Evolutionary conservation across 64 coral and sea anemone species (phyloP).

Genomic region (Anthopleura sola): DNA sequence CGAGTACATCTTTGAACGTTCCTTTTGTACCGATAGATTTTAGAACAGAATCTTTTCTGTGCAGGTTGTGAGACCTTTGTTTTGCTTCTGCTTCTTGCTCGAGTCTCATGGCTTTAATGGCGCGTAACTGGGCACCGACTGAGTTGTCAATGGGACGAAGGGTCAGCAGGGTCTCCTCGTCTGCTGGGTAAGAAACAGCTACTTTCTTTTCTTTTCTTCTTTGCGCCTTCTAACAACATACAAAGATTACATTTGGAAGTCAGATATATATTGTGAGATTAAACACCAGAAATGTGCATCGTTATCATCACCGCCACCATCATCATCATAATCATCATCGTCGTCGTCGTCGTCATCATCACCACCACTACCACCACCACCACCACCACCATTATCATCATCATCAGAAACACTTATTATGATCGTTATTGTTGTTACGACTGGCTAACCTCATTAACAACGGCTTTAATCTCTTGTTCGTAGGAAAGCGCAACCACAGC

Average conservation of each 20-base stretch:
- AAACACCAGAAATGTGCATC: no score
- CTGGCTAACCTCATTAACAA: slow-evolving; percentile 58
- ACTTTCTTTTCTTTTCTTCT: slow-evolving; percentile 44
- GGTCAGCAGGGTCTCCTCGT: slow-evolving; percentile 50
- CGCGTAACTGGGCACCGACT: slow-evolving; percentile 28
- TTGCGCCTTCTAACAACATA: slow-evolving; percentile 11
- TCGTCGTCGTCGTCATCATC: no score
- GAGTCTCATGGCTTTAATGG: slow-evolving; percentile 26
- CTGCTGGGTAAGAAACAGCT: slow-evolving; percentile 60
- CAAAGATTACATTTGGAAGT: not conserved
- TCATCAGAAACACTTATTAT: no score
- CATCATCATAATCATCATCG: no score
- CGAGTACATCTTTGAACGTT: slow-evolving; percentile 57
- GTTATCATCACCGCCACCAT: no score
- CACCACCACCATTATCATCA: no score
- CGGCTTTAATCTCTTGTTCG: slow-evolving; percentile 68
- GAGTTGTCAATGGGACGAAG: slow-evolving; percentile 30
- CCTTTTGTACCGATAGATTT: slow-evolving; percentile 11
- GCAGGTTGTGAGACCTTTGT: not conserved
- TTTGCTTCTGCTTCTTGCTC: slow-evolving; percentile 6
- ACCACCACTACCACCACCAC: no score
- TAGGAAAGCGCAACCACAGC: slow-evolving; percentile 80
- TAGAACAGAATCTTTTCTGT: slow-evolving; percentile 23
- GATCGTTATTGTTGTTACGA: no score
- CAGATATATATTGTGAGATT: no score